Evolutionary conservation across 2,888 invertebrate species (phyloP), one percentile per base, ranked within the genome.

Genomic region (Patella pellucida): DNA sequence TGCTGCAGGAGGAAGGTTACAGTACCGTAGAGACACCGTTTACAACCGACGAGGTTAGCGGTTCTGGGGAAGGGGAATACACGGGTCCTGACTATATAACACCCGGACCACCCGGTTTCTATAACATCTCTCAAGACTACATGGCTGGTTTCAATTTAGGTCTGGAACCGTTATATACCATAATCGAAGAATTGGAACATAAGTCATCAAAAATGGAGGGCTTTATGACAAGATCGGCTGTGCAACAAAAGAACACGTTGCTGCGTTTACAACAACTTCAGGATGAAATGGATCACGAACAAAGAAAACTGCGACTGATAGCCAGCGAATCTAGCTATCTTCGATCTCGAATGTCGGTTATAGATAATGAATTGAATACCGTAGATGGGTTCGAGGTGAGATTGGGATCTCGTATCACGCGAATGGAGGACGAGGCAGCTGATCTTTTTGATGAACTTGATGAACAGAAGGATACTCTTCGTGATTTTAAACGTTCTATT

Each of bases 171-270:
- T 62, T 62, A 15, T 62, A 62, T 23, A 62, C 23, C 23, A 62
- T 62, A 23, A 62, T 62, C 19, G 62, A 62, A 62, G 62, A 62
- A 23, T 14, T 62, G 62, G 62, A 62, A 23, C 62, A 62, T 23
- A 62, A 62, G 14, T 23, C 23, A 1, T 62, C 62, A 23, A 23
- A 62, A 14, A 19, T 23, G 14, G 23, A 62, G 62, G 62, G 19
- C 3, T 23, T 23, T 14, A 23, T 23, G 19, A 4, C 62, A 12
- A 62, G 62, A 62, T 15, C 62, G 62, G 62, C 19, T 11, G 62
- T 62, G 19, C 19, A 62, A 19, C 62, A 62, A 19, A 62, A 62
- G 62, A 62, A 62, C 62, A 62, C 23, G 23, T 23, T 23, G 23
- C 11, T 11, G 5, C 23, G 19, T 12, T 23, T 62, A 23, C 12